These are phyloP conservation scores for Heteromyza rotundicornis DNA, from an alignment of 2,888 invertebrate genomes.

Conservation along the genomic window DNA sequence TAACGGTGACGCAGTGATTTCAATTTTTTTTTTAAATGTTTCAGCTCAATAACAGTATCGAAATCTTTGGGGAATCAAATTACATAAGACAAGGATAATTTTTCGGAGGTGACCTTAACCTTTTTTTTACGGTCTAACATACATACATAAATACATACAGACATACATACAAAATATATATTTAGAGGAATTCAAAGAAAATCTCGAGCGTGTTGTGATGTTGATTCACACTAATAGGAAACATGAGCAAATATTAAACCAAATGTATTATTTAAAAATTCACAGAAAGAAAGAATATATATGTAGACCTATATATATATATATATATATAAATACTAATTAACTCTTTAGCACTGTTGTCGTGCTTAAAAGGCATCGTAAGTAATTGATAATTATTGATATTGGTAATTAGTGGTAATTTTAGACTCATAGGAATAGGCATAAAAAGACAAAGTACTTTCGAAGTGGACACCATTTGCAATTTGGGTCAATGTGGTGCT, in stretches of 20 bases:
- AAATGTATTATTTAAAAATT: background rate
- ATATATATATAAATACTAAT: background rate
- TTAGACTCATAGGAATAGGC: background rate
- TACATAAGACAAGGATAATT: no score
- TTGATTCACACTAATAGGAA: slow-evolving; percentile 32
- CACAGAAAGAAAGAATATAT: no score
- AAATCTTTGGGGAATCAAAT: no score
- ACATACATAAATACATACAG: no score
- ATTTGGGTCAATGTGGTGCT: no score
- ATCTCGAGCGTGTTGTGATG: slow-evolving; percentile 63
- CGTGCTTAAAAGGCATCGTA: background rate
- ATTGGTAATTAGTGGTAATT: background rate
- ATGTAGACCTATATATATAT: no score
- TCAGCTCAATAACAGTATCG: no score
- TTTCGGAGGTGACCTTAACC: no score
- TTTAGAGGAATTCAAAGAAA: slow-evolving; percentile 36
- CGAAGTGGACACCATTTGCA: background rate
- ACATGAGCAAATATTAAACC: slow-evolving; percentile 9
- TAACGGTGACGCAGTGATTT: no score
- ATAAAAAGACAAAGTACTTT: slow-evolving; percentile 5
- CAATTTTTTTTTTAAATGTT: no score
- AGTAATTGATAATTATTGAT: background rate
- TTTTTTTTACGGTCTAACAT: no score
- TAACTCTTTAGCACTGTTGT: slow-evolving; percentile 7
- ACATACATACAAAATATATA: no score